Percentiles rank a stretch among this genome's conserved stretches.
Evolutionary conservation across 35 echinoderm and acorn worm genomes (phyloP).

Genomic region (Apostichopus parvimensis): DNA sequence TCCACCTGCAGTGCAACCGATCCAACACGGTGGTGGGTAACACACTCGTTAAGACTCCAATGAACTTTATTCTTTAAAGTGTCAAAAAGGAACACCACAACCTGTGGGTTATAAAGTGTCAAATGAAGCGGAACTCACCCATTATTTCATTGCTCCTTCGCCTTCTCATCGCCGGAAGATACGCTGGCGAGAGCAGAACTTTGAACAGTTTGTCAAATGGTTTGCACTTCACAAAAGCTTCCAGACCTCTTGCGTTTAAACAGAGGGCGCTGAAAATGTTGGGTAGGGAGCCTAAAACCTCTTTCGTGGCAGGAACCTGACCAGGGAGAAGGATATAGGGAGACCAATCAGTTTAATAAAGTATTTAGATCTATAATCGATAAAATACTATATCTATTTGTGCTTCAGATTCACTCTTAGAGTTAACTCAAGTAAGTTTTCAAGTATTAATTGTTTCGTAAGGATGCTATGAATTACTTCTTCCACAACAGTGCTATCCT

Average conservation of each 20-base stretch:
- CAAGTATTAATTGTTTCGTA: too few relatives aligned
- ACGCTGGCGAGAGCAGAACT: conserved; percentile 89
- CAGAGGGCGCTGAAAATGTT: conserved; percentile 99
- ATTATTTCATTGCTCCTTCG: conserved; percentile 74
- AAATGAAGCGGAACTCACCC: conserved; percentile 31
- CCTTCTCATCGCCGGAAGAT: conserved; percentile 95
- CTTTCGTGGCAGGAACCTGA: conserved; percentile 98
- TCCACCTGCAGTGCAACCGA: too few relatives aligned
- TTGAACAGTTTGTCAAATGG: conserved; percentile 99
- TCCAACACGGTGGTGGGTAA: too few relatives aligned
- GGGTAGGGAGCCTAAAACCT: conserved; percentile 93
- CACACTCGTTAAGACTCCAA: too few relatives aligned
- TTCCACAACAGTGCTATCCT: too few relatives aligned
- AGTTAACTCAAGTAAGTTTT: too few relatives aligned
- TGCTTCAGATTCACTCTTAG: too few relatives aligned
- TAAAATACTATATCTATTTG: too few relatives aligned
- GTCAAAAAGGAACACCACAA: background rate
- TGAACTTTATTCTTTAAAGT: too few relatives aligned
- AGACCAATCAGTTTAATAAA: too few relatives aligned
- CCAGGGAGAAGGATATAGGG: background rate
- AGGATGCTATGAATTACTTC: too few relatives aligned
- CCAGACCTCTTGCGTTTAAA: conserved; percentile 88
- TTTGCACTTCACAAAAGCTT: conserved; percentile 94
- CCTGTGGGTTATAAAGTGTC: background rate
- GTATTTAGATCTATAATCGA: too few relatives aligned